These are phyloP conservation scores for Galagoides demidoff DNA, from an alignment of 2,797 vertebrate species.

Conservation along the genomic window DNA sequence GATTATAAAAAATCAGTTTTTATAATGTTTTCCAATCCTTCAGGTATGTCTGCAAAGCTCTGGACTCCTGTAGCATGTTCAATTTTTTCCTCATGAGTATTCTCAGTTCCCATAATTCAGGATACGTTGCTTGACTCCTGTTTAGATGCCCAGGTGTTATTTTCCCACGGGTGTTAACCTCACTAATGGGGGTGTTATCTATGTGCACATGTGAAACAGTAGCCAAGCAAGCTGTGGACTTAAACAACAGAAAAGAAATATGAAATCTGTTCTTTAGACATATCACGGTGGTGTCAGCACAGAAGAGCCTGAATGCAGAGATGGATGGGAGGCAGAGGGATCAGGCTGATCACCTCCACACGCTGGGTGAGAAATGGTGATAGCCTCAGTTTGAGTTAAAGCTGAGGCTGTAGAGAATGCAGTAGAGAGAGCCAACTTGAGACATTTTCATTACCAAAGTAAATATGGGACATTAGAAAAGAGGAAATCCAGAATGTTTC, in stretches of 20 bases:
- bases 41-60: not conserved
- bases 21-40: not conserved
- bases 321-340: not conserved
- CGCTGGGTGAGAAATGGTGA: not conserved
- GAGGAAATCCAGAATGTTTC: not conserved
- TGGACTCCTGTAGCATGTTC: not conserved
- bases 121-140: not conserved
- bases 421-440: not conserved
- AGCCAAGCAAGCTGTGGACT: not conserved
- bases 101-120: not conserved
- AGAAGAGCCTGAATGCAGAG: not conserved
- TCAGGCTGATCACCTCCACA: not conserved
- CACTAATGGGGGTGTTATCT: not conserved
- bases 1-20: not conserved
- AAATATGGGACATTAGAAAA: not conserved
- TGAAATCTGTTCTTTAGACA: not conserved
- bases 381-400: not conserved
- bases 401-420: not conserved
- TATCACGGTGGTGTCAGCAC: not conserved
- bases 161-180: not conserved
- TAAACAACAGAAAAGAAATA: not conserved
- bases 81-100: not conserved
- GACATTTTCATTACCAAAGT: slow-evolving; percentile 40
- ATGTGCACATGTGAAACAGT: not conserved
- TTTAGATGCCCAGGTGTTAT: not conserved